Base-by-base conservation (phyloP, 1,140 invertebrate species). In the Lethrus apterus region DNA sequence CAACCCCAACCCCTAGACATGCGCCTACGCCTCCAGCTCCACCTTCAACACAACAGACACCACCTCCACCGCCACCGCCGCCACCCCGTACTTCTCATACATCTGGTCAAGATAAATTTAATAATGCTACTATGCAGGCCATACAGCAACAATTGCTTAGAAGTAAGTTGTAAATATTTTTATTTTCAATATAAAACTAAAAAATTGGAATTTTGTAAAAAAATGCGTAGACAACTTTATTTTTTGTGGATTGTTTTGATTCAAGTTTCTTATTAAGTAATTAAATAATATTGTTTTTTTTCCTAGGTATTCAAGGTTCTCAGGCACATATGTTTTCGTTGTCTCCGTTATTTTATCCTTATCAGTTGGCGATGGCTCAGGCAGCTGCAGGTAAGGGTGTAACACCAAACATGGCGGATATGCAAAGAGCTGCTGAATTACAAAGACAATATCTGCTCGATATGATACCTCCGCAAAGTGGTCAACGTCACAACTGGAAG, bases 381-480 rank as follows among this genome's bases (percentile, higher is more conserved):
- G 73, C 78, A 59, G 66, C 76, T 65, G 50, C 44, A 23, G 52
- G 67, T 56, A 53, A 64, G 55, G 51, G 32, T 11, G 43, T 52
- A 32, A 45, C 61, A 60, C 72, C 74, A 4, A 79, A 75, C 57
- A 64, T 81, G 51, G 81, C 79, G 0, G 86, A 89, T 46, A 71
- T 89, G 55, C 86, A 88, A 64, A 74, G 86, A 56, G 83, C 86
- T 34, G 84, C 84, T 10, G 92, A 96, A 63, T 70, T 95, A 31
- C 93, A 98, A 69, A 78, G 93, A 33, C 93, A 97, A 70, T 96
- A 95, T 77, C 75, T 98, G 51, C 76, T 96, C 18, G 93, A 98
- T 66, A 94, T 96, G 89, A 93, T 96, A 57, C 89, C 90, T n/a
- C 77, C 76, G 23, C 70, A 58, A 19, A 52, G 60, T 11, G 61